Evolutionary conservation across 2,113 vertebrate species (phyloP).

Genomic region (Erinaceus europaeus): DNA sequence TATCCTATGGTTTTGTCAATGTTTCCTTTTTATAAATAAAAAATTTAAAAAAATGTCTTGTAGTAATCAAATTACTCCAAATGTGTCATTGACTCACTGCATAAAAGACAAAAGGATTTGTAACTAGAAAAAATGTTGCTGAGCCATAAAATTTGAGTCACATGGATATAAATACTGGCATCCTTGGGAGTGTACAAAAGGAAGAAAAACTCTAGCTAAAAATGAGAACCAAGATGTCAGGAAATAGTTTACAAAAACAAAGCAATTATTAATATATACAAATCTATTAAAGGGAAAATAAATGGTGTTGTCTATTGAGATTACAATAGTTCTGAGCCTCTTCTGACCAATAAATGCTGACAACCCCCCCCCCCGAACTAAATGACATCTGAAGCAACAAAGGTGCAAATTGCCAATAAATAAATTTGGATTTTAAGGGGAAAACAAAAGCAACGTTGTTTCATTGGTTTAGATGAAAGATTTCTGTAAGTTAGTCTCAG

Average conservation of each 20-base stretch:
- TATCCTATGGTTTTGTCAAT: too few relatives aligned
- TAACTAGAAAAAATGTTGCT: constrained; percentile 61
- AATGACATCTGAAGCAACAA: constrained; percentile 9
- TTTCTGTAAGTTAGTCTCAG: not conserved
- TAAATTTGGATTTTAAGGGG: not conserved
- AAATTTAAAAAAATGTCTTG: constrained; percentile 13
- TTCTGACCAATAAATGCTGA: not conserved
- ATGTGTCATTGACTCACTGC: constrained; percentile 52
- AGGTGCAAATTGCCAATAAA: not conserved
- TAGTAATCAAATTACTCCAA: constrained; percentile 48
- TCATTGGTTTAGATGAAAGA: not conserved
- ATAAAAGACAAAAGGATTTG: constrained; percentile 44
- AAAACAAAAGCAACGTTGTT: not conserved
- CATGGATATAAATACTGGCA: constrained; percentile 32
- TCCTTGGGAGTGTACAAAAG: constrained; percentile 56
- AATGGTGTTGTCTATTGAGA: not conserved
- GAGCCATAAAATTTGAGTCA: constrained; percentile 57
- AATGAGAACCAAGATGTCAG: not conserved
- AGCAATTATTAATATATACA: constrained; percentile 28
- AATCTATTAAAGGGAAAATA: constrained; percentile 1
- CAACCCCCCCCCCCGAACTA: constrained; percentile 6
- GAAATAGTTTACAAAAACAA: not conserved
- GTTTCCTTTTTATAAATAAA: too few relatives aligned
- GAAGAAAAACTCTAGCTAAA: constrained; percentile 54
- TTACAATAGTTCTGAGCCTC: not conserved